phyloP scores from a whole-genome alignment of 1,140 invertebrate genomes.

The Stratiolaelaps scimitus region DNA sequence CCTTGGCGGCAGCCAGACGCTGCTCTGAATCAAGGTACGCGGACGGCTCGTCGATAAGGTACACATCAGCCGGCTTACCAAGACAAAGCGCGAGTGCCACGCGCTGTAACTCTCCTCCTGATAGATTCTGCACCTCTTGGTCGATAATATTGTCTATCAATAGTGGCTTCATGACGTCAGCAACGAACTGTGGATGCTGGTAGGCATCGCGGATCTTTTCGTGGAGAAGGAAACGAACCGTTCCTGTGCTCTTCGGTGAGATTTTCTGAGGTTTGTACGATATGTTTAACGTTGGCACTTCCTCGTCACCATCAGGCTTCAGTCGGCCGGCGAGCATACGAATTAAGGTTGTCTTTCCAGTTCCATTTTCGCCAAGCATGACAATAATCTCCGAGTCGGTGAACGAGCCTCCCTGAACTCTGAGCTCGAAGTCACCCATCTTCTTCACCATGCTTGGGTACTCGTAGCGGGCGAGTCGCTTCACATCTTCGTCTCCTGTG shows the following conservation, averaged over 20 bases:
- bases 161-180: constrained; percentile 98
- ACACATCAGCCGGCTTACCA: constrained; percentile 97
- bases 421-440: constrained; percentile 67
- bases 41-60: constrained; percentile 97
- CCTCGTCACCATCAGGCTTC: constrained; percentile 72
- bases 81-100: constrained; percentile 89
- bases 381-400: constrained; percentile 99
- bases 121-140: constrained; percentile 92
- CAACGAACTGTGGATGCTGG: constrained; percentile 90
- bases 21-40: constrained; percentile 99
- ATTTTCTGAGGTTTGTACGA: constrained; percentile 99
- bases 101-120: constrained; percentile 96
- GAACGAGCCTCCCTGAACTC: constrained; percentile 78
- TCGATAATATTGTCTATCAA: constrained; percentile 97
- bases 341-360: constrained; percentile 98
- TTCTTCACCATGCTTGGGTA: constrained; percentile 65
- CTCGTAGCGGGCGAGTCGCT: constrained; percentile 86
- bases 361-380: constrained; percentile 95
- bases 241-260: constrained; percentile 88
- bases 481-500: constrained; percentile 90
- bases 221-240: constrained; percentile 77
- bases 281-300: constrained; percentile 83
- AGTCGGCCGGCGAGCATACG: constrained; percentile 92
- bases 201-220: constrained; percentile 95
- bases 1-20: constrained; percentile 97